Conservation (phyloP, 2,888 invertebrate genomes). For the Luperina nickerlii region DNA sequence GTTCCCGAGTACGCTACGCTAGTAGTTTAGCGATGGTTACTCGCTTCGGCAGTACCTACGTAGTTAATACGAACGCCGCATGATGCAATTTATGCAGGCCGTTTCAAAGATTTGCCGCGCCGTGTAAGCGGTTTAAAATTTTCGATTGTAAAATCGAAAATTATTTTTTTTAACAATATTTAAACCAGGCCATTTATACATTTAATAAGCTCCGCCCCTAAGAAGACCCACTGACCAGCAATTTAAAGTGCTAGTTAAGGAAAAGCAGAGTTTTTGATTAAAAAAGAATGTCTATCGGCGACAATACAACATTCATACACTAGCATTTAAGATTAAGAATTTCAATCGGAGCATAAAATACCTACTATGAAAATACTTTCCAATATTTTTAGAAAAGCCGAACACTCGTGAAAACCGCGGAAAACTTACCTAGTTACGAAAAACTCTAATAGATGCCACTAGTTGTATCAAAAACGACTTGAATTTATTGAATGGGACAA, state of each 20-base stretch:
- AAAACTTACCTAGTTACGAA: slow-evolving; percentile 37
- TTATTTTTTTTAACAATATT: no score
- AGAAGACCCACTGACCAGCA: no score
- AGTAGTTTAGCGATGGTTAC: not conserved
- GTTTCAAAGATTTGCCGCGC: slow-evolving; percentile 49
- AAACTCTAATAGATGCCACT: slow-evolving; percentile 58
- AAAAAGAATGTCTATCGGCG: not conserved
- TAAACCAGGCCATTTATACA: not conserved
- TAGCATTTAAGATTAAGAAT: not conserved
- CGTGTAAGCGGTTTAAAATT: no score
- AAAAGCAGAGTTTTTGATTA: not conserved
- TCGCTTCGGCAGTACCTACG: not conserved
- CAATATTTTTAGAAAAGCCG: slow-evolving; percentile 1
- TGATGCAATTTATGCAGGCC: slow-evolving; percentile 60
- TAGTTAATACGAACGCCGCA: slow-evolving; percentile 6
- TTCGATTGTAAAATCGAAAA: no score
- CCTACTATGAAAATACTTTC: not conserved
- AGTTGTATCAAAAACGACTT: slow-evolving; percentile 24
- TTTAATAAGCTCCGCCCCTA: no score
- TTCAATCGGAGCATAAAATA: slow-evolving; percentile 2
- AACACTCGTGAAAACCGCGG: not conserved
- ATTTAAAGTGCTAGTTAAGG: no score
- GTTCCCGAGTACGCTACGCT: not conserved
- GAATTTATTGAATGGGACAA: not conserved
- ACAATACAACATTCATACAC: not conserved